phyloP scores from a whole-genome alignment of 2,888 invertebrate genomes.

The Hofmannophila pseudospretella region DNA sequence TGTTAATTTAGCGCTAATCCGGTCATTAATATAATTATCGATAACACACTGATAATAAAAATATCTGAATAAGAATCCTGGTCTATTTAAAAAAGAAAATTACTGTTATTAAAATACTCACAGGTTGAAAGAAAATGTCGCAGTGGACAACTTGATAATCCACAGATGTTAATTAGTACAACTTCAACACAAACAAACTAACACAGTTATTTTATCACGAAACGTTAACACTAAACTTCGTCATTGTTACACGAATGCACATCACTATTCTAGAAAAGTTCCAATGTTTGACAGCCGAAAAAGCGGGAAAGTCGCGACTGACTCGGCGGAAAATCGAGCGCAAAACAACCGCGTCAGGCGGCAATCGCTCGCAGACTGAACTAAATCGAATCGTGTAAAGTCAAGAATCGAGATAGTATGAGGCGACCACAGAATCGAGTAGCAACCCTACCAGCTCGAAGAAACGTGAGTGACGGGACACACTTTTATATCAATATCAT shows the following conservation, averaged over 20 bases:
- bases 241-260: slow-evolving; percentile 41
- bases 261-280: slow-evolving; percentile 43
- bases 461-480: slow-evolving; percentile 9
- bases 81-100: background rate
- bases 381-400: slow-evolving; percentile 7
- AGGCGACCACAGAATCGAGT: slow-evolving; percentile 8
- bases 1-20: slow-evolving; percentile 1
- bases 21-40: background rate
- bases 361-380: slow-evolving; percentile 54
- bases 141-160: slow-evolving; percentile 48
- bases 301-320: slow-evolving; percentile 32
- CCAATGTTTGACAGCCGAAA: slow-evolving; percentile 34
- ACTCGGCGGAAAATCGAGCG: slow-evolving; percentile 9
- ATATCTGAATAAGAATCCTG: background rate
- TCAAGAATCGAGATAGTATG: slow-evolving; percentile 5
- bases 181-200: slow-evolving; percentile 24
- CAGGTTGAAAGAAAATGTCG: slow-evolving; percentile 24
- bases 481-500: slow-evolving; percentile 7
- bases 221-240: slow-evolving; percentile 38
- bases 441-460: background rate
- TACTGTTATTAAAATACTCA: slow-evolving; percentile 18
- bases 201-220: slow-evolving; percentile 33
- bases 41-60: background rate
- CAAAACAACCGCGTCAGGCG: slow-evolving; percentile 24
- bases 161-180: slow-evolving; percentile 31